phyloP scores from a whole-genome alignment of 2,888 invertebrate species.

The Erebia aethiops region DNA sequence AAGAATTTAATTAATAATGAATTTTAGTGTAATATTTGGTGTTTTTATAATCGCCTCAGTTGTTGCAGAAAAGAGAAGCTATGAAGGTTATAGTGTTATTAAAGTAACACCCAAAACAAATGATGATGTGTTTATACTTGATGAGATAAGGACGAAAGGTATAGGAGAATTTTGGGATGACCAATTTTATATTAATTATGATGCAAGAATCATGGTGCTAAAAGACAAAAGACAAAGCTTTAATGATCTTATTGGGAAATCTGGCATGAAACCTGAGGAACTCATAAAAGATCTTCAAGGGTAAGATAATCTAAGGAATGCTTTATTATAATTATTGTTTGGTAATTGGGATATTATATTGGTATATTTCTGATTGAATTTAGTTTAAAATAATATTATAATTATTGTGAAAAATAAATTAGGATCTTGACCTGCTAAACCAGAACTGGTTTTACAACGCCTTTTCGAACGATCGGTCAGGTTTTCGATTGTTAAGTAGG shows the following conservation, averaged over 20 bases:
- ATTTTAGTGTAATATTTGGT: constrained; percentile 41
- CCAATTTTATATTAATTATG: constrained; percentile 57
- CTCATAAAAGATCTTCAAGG: constrained; percentile 61
- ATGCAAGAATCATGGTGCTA: constrained; percentile 62
- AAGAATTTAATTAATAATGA: constrained; percentile 47
- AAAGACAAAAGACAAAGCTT: constrained; percentile 52
- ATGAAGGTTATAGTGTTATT: constrained; percentile 84
- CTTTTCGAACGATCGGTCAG: too few species aligned
- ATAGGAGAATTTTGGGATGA: constrained; percentile 68
- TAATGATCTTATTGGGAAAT: constrained; percentile 42
- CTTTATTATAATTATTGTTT: background rate
- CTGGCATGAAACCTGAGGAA: constrained; percentile 48
- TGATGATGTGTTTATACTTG: constrained; percentile 73
- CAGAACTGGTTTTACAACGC: too few species aligned
- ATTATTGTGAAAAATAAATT: too few species aligned
- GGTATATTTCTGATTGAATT: too few species aligned
- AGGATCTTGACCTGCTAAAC: too few species aligned
- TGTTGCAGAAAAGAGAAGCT: constrained; percentile 54
- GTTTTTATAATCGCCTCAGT: constrained; percentile 41
- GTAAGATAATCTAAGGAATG: constrained; percentile 47
- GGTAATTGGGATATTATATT: too few species aligned
- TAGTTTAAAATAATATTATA: too few species aligned
- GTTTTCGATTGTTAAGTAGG: too few species aligned
- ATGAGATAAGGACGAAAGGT: constrained; percentile 64
- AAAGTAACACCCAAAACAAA: constrained; percentile 75